These are phyloP conservation scores for Raillietiella orientalis DNA, from an alignment of 2,888 invertebrate genomes.

Conservation along the genomic window DNA sequence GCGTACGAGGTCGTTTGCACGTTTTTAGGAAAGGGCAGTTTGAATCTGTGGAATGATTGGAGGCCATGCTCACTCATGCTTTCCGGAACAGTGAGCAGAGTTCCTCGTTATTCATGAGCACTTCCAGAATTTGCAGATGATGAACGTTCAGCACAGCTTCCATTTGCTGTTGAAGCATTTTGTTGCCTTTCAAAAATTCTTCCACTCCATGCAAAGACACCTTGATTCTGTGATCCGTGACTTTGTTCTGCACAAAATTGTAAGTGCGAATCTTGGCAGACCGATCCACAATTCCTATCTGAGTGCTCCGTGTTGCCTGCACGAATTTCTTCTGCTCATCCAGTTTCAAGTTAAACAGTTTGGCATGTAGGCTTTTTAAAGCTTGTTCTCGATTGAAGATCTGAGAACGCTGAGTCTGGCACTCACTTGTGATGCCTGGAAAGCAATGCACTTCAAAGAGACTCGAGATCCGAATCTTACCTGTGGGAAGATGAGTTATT, in stretches of 20 bases:
- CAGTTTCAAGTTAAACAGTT: neutral
- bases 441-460: conserved; percentile 4
- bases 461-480: conserved; percentile 4
- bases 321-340: neutral
- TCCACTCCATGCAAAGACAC: conserved; percentile 32
- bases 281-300: conserved; percentile 3
- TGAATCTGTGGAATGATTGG: too few relatives aligned
- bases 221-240: conserved; percentile 3
- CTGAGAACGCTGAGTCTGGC: conserved; percentile 6
- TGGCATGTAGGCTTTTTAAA: conserved; percentile 2
- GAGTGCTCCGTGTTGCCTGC: conserved; percentile 1
- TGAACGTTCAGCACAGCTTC: too few relatives aligned
- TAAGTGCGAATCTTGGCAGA: conserved; percentile 2
- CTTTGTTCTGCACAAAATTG: conserved; percentile 2
- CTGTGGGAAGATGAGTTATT: conserved; percentile 6
- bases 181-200: conserved; percentile 38
- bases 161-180: too few relatives aligned
- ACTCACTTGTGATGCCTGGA: conserved; percentile 13
- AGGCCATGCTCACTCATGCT: too few relatives aligned
- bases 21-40: too few relatives aligned
- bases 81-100: too few relatives aligned
- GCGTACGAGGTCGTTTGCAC: too few relatives aligned
- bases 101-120: too few relatives aligned
- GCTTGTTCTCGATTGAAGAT: conserved; percentile 6
- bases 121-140: too few relatives aligned